Base-by-base conservation (phyloP, 2,797 vertebrate genomes). In the Schizopygopsis malacanthus region DNA sequence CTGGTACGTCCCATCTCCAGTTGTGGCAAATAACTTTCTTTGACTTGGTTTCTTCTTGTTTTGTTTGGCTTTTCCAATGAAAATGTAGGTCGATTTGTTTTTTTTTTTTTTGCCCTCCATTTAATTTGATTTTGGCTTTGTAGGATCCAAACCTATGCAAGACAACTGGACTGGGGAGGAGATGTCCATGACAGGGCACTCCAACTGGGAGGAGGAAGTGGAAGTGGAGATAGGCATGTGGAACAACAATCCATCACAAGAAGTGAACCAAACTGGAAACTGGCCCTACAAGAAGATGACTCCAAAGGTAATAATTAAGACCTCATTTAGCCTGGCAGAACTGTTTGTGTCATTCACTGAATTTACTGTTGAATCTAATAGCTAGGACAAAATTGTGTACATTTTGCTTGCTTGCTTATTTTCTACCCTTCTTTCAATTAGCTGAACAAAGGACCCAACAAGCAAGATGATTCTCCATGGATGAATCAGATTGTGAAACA, bases 201-300 rank as follows among this genome's bases (percentile, higher is more conserved):
- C 97, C 79, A 96, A 95, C 95, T 98, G 97, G 97, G 97, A 97
- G 91, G 97, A 97, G 83, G 97, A 99, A 83, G 98, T 98, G 77
- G 98, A 98, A 89, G 97, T 98, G 0, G 98, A 99, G 94, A 98
- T 99, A 54, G 98, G 98, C 90, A 98, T 98, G 97, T 99, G 98
- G 98, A 98, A 95, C 90, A 97, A 97, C 90, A 93, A 92, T 92
- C 92, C 95, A 96, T 88, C 94, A 84, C 92, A 90, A 93, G 87
- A 91, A 81, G 71, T 72, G 52, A 91, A 92, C 90, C 72, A 96
- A 94, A 88, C 94, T 95, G 13, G 96, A 96, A 98, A 96, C 96
- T 97, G 97, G 93, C 95, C 96, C 52, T 98, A 98, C 91, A 96
- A 98, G 90, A 99, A 97, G 93, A 94, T 95, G 92, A 95, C 97